phyloP scores from a whole-genome alignment of 2,888 invertebrate species.

The Xestia rhomboidea region DNA sequence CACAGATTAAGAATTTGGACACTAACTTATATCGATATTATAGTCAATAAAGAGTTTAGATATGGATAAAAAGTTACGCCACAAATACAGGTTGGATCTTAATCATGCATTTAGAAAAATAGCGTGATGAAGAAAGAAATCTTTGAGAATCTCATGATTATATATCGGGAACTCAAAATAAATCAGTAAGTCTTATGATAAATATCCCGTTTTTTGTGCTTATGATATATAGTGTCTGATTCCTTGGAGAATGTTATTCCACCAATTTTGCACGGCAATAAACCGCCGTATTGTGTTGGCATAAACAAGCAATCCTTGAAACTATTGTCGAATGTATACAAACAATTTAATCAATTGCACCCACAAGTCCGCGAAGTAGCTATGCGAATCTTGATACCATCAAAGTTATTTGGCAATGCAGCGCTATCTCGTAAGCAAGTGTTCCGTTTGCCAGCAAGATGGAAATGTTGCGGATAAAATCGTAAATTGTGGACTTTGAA shows the following conservation, averaged over 20 bases:
- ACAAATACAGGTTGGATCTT: not conserved
- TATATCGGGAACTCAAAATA: too few relatives aligned
- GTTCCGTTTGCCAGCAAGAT: constrained; percentile 53
- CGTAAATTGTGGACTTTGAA: constrained; percentile 44
- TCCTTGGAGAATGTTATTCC: too few relatives aligned
- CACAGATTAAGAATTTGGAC: not conserved
- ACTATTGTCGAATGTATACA: constrained; percentile 14
- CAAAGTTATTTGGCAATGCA: constrained; percentile 57
- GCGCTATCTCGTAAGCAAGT: constrained; percentile 51
- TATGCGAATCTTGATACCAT: constrained; percentile 39
- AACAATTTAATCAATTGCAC: constrained; percentile 41
- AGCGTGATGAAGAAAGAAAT: too few relatives aligned
- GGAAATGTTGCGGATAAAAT: constrained; percentile 46
- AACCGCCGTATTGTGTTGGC: not conserved
- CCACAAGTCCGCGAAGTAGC: constrained; percentile 23
- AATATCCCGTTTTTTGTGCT: too few relatives aligned
- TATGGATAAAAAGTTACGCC: not conserved
- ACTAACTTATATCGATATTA: not conserved
- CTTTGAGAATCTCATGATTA: too few relatives aligned
- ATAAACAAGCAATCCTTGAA: not conserved
- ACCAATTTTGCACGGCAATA: not conserved
- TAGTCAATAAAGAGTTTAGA: not conserved
- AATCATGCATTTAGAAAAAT: not conserved
- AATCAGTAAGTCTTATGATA: too few relatives aligned
- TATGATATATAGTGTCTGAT: too few relatives aligned